Evolutionary conservation across 1,140 invertebrate genomes (phyloP), one percentile per base, ranked within the genome.

Genomic region (Planococcus citri): DNA sequence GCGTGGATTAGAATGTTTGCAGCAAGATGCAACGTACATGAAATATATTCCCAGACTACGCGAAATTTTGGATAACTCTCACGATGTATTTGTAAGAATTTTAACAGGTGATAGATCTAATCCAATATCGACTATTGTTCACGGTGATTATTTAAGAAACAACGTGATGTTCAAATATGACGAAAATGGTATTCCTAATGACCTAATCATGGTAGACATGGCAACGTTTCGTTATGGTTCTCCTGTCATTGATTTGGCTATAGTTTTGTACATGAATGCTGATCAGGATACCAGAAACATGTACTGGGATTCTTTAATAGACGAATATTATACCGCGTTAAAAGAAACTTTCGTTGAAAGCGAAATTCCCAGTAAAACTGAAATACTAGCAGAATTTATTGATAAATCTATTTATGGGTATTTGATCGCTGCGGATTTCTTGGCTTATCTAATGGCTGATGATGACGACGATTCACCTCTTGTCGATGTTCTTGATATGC

Each of bases 191-290:
- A 27, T 71, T 10, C 68, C 76, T 1, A 33, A 76, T 0, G 73
- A 74, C n/a, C 72, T 76, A 0, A 76, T 76, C 57, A 61, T 81
- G 1, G 73, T 81, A 21, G 81, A 82, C 69, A 78, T 82, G 38
- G 79, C 77, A 4, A 67, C 75, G 12, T 51, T 77, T 0, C 72
- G 68, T 29, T 79, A 79, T 64, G 72, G 74, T 0, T 77, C 77
- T 9, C 80, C 79, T 0, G 72, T 75, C 0, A 70, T 78, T 1
- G 81, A 83, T 37, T 27, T 82, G 3, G 76, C 77, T 0, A 78
- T 78, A 20, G 79, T 78, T 20, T n/a, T 82, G 1, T 80, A 76
- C 70, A 58, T 80, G 4, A 76, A 76, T 60, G 77, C 76, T 1
- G 72, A 75, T 3, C 70, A 33, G 0, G 68, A 73, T 4, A 9